phyloP scores from a whole-genome alignment of 2,888 invertebrate species.

The Morpho deidamia region DNA sequence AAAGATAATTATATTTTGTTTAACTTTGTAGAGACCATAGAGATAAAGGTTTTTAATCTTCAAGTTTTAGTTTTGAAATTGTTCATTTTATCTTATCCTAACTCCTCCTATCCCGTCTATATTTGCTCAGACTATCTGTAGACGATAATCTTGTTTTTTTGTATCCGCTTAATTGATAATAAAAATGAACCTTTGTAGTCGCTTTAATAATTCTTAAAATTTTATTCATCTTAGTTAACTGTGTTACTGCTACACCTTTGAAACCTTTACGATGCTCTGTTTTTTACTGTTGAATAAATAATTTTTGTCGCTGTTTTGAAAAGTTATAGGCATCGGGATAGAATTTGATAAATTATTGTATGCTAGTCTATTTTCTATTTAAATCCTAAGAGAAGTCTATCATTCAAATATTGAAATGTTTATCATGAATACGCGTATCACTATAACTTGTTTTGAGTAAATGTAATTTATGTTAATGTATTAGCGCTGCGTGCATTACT shows the following conservation, averaged over 20 bases:
- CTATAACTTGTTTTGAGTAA: conserved; percentile 3
- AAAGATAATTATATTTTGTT: conserved; percentile 32
- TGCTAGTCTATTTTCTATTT: too few relatives aligned
- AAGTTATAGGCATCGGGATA: too few relatives aligned
- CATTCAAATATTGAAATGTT: not conserved
- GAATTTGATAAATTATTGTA: too few relatives aligned
- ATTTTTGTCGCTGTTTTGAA: too few relatives aligned
- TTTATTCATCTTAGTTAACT: too few relatives aligned
- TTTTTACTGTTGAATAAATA: too few relatives aligned
- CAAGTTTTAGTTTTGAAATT: conserved; percentile 16
- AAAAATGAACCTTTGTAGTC: not conserved
- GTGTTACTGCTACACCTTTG: too few relatives aligned
- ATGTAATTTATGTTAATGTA: conserved; percentile 20
- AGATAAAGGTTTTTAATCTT: conserved; percentile 14
- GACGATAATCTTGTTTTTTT: conserved; percentile 35
- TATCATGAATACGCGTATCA: not conserved
- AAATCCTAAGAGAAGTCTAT: not conserved
- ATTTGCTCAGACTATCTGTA: conserved; percentile 41
- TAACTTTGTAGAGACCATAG: conserved; percentile 16
- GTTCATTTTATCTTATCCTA: conserved; percentile 35
- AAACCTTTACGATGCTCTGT: too few relatives aligned
- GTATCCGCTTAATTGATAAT: conserved; percentile 36
- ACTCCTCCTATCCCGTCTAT: conserved; percentile 34
- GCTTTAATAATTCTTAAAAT: not conserved
- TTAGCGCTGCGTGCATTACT: conserved; percentile 36